Conservation (phyloP, 2,113 vertebrate species). For the Narcine bancroftii region DNA sequence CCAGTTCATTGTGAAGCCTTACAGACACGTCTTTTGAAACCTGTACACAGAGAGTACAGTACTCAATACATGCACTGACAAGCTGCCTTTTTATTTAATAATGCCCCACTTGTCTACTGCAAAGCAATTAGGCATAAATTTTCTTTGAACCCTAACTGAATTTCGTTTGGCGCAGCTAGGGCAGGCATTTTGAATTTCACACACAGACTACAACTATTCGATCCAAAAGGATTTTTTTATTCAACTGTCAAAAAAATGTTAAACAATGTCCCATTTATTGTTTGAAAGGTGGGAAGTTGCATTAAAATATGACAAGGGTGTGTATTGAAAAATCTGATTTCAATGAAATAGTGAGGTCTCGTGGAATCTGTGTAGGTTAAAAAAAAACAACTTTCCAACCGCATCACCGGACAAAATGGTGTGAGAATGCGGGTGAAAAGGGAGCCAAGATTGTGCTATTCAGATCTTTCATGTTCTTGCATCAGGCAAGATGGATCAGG, state of each 20-base stretch:
- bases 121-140: neutral
- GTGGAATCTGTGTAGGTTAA: neutral
- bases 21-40: slow-evolving; percentile 95
- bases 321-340: neutral
- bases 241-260: neutral
- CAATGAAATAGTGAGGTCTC: neutral
- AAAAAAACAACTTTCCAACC: neutral
- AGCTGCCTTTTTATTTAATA: neutral
- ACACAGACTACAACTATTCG: neutral
- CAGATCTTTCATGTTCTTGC: neutral
- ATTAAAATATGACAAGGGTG: neutral
- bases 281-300: neutral
- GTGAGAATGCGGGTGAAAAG: neutral
- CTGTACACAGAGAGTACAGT: slow-evolving; percentile 49
- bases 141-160: neutral
- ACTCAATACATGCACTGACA: slow-evolving; percentile 15
- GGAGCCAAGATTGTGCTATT: neutral
- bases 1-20: slow-evolving; percentile 87
- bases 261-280: neutral
- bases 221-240: neutral
- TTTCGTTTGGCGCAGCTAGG: neutral
- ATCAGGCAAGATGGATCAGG: neutral
- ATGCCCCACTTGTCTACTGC: neutral
- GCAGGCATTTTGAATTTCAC: neutral
- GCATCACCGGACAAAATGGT: neutral